Base-by-base conservation (phyloP, 1,140 invertebrate species). In the Phthorimaea operculella region DNA sequence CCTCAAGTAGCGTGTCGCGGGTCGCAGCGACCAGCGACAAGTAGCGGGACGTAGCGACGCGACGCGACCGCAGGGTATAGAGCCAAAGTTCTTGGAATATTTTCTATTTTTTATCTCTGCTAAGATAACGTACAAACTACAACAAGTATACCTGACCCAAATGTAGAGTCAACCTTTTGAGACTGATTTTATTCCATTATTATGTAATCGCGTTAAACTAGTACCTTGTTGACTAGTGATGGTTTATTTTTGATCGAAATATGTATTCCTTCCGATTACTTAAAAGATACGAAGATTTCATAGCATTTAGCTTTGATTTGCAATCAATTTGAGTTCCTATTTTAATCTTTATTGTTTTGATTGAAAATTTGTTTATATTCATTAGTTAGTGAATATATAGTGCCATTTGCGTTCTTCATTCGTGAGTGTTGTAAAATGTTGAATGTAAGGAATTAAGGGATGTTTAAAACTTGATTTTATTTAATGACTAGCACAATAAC, bases 271-370 rank as follows among this genome's bases (percentile, higher is more conserved):
- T 39, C 10, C 36, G 36, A 39, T 39, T 5, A 42, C 14, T 42
- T 42, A 42, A 42, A n/a, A 42, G 9, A 42, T 4, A 14, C 15
- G n/a, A 5, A 47, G 10, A 47, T 47, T 4, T 3, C n/a, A 47
- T 47, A 53, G 16, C 21, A n/a, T 42, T 47, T 21, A 45, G 45
- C 48, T 28, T 51, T 56, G 11, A 57, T 61, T 66, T 74, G 79
- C 78, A 82, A 84, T 84, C 58, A 52, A 70, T 73, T 79, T 82
- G 60, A 81, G 79, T 84, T 82, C 81, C 79, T 82, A 82, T 82
- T 81, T 53, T 72, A 70, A 77, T 69, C 70, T 55, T 66, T 75
- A 68, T 83, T 76, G 63, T 74, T 79, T 80, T 63, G 54, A 63
- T 72, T 62, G 14, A 60, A 36, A 66, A 67, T 62, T 67, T 70